A percentile compares a stretch with the other conserved stretches of the same genome.
phyloP scores from a whole-genome alignment of 2,113 vertebrate species.

The Zosterops pallidus region DNA sequence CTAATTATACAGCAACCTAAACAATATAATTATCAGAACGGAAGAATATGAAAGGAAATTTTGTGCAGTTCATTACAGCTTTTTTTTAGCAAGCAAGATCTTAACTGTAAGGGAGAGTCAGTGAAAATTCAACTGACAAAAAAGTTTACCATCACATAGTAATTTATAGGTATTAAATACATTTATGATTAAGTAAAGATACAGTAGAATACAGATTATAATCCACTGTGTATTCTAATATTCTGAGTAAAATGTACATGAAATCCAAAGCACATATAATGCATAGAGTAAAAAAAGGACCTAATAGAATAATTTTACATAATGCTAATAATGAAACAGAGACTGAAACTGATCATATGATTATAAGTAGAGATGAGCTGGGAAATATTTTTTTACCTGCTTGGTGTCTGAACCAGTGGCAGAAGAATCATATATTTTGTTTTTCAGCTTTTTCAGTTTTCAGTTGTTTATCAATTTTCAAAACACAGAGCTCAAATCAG shows the following conservation, averaged over 20 bases:
- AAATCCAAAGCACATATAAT: background rate
- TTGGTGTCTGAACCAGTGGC: background rate
- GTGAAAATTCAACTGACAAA: background rate
- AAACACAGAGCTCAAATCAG: background rate
- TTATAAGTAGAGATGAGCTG: background rate
- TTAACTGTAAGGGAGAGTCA: background rate
- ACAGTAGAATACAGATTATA: background rate
- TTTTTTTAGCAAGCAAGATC: background rate
- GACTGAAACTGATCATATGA: background rate
- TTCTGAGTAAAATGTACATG: background rate
- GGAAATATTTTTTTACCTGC: background rate
- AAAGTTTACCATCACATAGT: background rate
- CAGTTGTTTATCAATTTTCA: background rate
- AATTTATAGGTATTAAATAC: background rate
- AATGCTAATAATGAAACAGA: background rate
- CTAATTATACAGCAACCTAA: background rate
- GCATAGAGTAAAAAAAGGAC: background rate
- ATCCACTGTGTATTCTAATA: background rate
- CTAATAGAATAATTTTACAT: background rate
- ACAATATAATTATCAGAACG: background rate
- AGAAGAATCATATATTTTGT: background rate
- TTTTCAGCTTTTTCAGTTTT: background rate
- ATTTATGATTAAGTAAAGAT: background rate
- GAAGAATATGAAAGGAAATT: background rate
- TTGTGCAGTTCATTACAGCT: background rate